Conservation (phyloP, 2,113 vertebrate species). For the Bubo blakistoni region DNA sequence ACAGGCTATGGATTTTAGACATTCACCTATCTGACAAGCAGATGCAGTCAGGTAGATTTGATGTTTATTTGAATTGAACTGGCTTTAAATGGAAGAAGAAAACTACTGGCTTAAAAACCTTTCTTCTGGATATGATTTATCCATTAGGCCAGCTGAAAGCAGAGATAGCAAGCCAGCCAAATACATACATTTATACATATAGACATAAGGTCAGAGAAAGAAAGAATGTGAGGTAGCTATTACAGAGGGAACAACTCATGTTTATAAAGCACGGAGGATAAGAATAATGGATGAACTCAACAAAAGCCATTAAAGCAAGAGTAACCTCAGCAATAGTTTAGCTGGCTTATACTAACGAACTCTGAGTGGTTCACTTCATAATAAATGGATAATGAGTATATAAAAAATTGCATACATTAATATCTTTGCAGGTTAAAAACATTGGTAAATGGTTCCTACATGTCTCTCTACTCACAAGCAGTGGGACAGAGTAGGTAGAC, state of each 20-base stretch:
- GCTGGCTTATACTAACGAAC: background rate
- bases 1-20: background rate
- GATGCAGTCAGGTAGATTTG: constrained; percentile 21
- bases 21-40: background rate
- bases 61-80: constrained; percentile 4
- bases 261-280: background rate
- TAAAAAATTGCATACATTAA: constrained; percentile 27
- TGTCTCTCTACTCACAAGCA: background rate
- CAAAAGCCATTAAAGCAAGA: constrained; percentile 44
- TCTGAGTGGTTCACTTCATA: background rate
- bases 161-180: constrained; percentile 2
- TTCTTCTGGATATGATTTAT: background rate
- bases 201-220: background rate
- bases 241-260: background rate
- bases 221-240: background rate
- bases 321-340: background rate
- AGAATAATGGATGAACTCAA: constrained; percentile 34
- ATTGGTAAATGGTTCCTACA: constrained; percentile 28
- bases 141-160: constrained; percentile 16
- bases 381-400: constrained; percentile 38
- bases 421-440: constrained; percentile 20
- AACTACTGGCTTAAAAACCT: background rate
- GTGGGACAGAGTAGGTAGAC: background rate
- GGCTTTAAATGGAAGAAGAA: background rate
- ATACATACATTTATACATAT: background rate